A percentile compares a stretch with the other conserved stretches of the same genome.
Conservation (phyloP, 1,140 invertebrate genomes). For the Mylabris phalerata region DNA sequence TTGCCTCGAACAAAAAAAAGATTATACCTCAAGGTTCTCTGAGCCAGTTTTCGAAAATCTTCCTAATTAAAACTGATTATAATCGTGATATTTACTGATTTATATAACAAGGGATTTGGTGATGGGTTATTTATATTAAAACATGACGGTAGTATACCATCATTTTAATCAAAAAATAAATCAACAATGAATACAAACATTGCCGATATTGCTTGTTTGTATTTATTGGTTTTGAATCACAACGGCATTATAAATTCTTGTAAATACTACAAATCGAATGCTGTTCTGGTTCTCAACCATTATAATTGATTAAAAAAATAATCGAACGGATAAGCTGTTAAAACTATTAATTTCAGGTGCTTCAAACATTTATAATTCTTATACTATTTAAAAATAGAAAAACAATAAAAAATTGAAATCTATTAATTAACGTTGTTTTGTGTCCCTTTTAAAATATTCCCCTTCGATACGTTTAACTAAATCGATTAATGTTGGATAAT, state of each 20-base stretch:
- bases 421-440: slow-evolving; percentile 12
- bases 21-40: slow-evolving; percentile 6
- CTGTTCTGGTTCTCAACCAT: slow-evolving; percentile 34
- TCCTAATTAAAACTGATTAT: background rate
- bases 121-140: slow-evolving; percentile 15
- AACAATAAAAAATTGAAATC: slow-evolving; percentile 1
- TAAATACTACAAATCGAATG: slow-evolving; percentile 31
- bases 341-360: slow-evolving; percentile 11
- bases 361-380: slow-evolving; percentile 9
- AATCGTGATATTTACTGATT: slow-evolving; percentile 5
- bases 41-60: slow-evolving; percentile 15
- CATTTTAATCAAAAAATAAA: slow-evolving; percentile 3
- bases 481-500: slow-evolving; percentile 64
- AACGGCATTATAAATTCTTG: slow-evolving; percentile 30
- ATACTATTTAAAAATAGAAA: slow-evolving; percentile 6
- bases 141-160: no score
- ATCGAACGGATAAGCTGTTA: background rate
- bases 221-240: slow-evolving; percentile 35
- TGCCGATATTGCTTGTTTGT: slow-evolving; percentile 3
- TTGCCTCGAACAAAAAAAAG: slow-evolving; percentile 14
- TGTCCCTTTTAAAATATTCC: slow-evolving; percentile 58
- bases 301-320: background rate
- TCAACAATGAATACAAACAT: slow-evolving; percentile 8
- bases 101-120: slow-evolving; percentile 3
- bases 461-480: slow-evolving; percentile 71